Evolutionary conservation across 2,113 vertebrate genomes (phyloP).

Genomic region (Phycodurus eques): DNA sequence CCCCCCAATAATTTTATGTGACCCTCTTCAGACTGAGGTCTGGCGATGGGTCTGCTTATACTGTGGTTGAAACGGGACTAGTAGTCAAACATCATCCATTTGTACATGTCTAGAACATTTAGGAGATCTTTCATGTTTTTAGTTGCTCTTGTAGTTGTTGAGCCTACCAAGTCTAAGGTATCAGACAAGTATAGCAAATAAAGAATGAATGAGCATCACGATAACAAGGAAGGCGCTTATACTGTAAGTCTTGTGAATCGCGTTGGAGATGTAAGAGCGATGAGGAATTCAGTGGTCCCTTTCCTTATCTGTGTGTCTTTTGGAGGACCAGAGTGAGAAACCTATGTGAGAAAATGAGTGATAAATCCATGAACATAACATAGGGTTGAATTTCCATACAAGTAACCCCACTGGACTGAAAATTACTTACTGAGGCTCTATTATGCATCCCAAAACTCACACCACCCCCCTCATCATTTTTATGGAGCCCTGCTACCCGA

Average conservation of each 20-base stretch:
- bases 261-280: constrained; percentile 41
- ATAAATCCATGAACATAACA: constrained; percentile 34
- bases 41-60: too few species aligned
- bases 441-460: constrained; percentile 50
- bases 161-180: constrained; percentile 18
- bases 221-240: constrained; percentile 20
- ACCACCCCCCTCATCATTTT: constrained; percentile 37
- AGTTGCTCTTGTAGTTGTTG: constrained; percentile 3
- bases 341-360: not conserved
- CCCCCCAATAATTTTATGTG: too few species aligned
- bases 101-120: constrained; percentile 51
- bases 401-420: constrained; percentile 35
- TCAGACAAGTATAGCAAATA: constrained; percentile 25
- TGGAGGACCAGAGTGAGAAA: constrained; percentile 26
- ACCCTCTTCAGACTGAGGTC: too few species aligned
- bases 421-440: constrained; percentile 48
- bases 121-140: constrained; percentile 36
- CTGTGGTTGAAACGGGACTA: not conserved
- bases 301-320: constrained; percentile 23
- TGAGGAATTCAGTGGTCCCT: constrained; percentile 41
- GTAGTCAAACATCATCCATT: constrained; percentile 32
- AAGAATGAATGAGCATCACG: constrained; percentile 41
- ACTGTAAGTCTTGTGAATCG: constrained; percentile 31
- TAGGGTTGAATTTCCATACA: constrained; percentile 47
- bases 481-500: constrained; percentile 41